Evolutionary conservation across 2,888 invertebrate genomes (phyloP), one percentile per base, ranked within the genome.

Genomic region (Pseudococcus longispinus): DNA sequence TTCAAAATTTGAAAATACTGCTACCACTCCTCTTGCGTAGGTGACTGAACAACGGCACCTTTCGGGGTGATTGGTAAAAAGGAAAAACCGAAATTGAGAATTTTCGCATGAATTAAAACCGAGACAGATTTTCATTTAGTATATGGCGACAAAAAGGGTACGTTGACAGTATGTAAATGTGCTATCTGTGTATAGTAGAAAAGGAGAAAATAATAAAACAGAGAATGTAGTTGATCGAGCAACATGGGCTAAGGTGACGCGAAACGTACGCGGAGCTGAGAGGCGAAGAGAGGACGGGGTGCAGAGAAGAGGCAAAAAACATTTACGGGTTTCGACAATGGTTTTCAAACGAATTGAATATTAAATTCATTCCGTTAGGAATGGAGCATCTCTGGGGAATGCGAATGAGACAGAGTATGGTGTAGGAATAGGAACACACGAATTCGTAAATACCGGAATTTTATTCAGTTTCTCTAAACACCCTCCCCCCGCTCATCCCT

Each of bases 271-370:
- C 55, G 15, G 55, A 4, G n/a, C 4, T 4, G 46, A 1, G 46
- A 1, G 46, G n/a, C 51, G 51, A 0, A 3, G 37, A 3, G 13
- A 13, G 51, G 51, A 51, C n/a, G n/a, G n/a, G n/a, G n/a, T n/a
- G n/a, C n/a, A 20, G 23, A 32, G 74, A 32, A 3, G 32, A 74
- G 74, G 74, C 32, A 32, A 32, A 74, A 74, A 74, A 74, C 74
- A 74, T 74, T 74, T 74, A 74, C 74, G 74, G 74, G 74, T 74
- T 74, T 74, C 74, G 74, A 74, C 74, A 74, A 74, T 74, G 74
- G 74, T 74, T 74, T 74, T 74, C 74, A n/a, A 74, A 74, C 74
- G 74, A 74, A 74, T 74, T 74, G 74, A 74, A 74, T 74, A 74
- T 74, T 74, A 74, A 74, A 74, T 74, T 74, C 74, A 74, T 74